These are phyloP conservation scores for Nasua narica DNA, from an alignment of 2,797 vertebrate species.

Conservation along the genomic window DNA sequence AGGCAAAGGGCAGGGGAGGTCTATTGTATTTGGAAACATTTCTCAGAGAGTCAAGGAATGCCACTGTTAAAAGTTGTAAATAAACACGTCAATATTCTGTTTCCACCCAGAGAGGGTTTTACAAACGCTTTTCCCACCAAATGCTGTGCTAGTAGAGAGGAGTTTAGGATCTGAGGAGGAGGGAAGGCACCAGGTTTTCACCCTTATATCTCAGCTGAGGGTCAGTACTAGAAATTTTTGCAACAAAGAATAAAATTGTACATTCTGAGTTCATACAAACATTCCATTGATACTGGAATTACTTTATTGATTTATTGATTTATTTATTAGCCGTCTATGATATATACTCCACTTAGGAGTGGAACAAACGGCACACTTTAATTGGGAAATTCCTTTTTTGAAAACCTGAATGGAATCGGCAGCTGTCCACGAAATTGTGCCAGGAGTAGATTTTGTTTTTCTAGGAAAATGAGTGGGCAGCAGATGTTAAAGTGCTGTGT, in stretches of 20 bases:
- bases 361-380: not conserved
- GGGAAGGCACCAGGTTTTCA: not conserved
- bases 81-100: not conserved
- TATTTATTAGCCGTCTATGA: too few relatives aligned
- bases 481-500: not conserved
- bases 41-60: not conserved
- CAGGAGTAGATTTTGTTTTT: not conserved
- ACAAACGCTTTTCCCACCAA: not conserved
- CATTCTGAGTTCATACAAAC: not conserved
- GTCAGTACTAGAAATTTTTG: not conserved
- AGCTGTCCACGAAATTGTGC: not conserved
- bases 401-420: not conserved
- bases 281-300: not conserved
- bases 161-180: not conserved
- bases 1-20: not conserved
- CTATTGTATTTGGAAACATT: not conserved
- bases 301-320: too few relatives aligned
- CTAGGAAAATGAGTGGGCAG: not conserved
- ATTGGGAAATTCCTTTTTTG: not conserved
- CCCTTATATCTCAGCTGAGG: not conserved
- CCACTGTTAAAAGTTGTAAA: not conserved
- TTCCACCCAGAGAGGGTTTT: not conserved
- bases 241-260: not conserved
- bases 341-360: not conserved
- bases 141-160: not conserved